These are phyloP conservation scores for Meloe dianella DNA, from an alignment of 2,888 invertebrate species.

Conservation along the genomic window DNA sequence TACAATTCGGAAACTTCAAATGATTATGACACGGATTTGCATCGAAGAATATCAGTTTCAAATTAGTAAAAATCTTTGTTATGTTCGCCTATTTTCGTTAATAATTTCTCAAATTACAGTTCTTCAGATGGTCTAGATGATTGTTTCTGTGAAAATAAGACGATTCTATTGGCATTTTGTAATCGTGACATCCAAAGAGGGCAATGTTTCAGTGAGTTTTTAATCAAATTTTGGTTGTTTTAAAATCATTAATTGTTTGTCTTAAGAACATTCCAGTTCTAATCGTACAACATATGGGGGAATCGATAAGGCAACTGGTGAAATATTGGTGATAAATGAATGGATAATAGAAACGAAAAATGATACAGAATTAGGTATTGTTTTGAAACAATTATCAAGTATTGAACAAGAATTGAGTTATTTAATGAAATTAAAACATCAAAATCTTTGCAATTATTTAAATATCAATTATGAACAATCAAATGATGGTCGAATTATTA, in stretches of 20 bases:
- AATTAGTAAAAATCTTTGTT: slow-evolving; percentile 18
- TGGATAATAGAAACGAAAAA: slow-evolving; percentile 69
- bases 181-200: slow-evolving; percentile 73
- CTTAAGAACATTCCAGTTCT: slow-evolving; percentile 72
- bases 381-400: slow-evolving; percentile 66
- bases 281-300: slow-evolving; percentile 79
- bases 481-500: slow-evolving; percentile 66
- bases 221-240: not conserved
- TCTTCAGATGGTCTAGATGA: slow-evolving; percentile 66
- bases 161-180: slow-evolving; percentile 64
- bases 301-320: slow-evolving; percentile 76
- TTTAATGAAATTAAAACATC: slow-evolving; percentile 72
- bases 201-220: slow-evolving; percentile 71
- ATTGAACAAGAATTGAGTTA: slow-evolving; percentile 82
- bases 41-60: slow-evolving; percentile 27
- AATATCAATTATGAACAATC: slow-evolving; percentile 67
- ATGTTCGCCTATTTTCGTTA: too few relatives aligned
- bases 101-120: slow-evolving; percentile 53
- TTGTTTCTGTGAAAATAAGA: slow-evolving; percentile 63
- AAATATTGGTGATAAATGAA: slow-evolving; percentile 75
- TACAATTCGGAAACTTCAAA: slow-evolving; percentile 42
- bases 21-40: slow-evolving; percentile 56
- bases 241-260: not conserved
- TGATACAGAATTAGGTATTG: slow-evolving; percentile 52
- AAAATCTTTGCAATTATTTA: slow-evolving; percentile 76